A percentile compares a stretch with the other conserved stretches of the same genome.
These are phyloP conservation scores for Lasioglossum calceatum DNA, from an alignment of 2,888 invertebrate species.

Conservation along the genomic window DNA sequence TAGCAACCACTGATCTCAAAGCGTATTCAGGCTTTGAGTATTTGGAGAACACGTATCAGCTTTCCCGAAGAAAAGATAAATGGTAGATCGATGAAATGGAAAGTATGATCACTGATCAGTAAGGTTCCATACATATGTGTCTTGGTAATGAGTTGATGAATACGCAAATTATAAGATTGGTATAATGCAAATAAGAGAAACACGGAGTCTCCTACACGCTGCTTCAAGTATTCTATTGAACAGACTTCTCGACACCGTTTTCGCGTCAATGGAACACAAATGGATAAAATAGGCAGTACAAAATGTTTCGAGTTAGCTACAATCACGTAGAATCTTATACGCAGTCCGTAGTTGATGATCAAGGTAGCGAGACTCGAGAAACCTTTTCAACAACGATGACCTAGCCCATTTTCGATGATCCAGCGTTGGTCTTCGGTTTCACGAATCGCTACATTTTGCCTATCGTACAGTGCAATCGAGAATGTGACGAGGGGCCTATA, in stretches of 20 bases:
- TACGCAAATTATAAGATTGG: not conserved
- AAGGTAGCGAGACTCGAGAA: not conserved
- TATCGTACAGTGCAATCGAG: not conserved
- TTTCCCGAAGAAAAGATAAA: not conserved
- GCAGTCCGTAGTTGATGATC: not conserved
- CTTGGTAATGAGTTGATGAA: not conserved
- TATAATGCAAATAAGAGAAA: constrained; percentile 28
- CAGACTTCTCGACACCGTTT: constrained; percentile 45
- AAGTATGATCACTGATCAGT: not conserved
- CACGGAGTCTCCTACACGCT: constrained; percentile 35
- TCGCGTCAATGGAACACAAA: constrained; percentile 62
- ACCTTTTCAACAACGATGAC: not conserved
- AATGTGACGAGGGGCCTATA: not conserved
- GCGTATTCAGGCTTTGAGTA: not conserved
- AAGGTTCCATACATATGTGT: not conserved
- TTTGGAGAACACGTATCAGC: not conserved
- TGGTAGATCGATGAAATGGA: not conserved
- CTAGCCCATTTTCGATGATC: not conserved
- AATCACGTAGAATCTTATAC: not conserved
- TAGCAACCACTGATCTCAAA: not conserved
- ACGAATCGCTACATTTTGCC: not conserved
- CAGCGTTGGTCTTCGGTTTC: not conserved
- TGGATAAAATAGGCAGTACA: constrained; percentile 42
- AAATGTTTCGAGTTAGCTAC: constrained; percentile 15
- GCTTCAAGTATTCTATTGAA: constrained; percentile 36